Evolutionary conservation across 92 coral and sea anemone species (phyloP), one percentile per base, ranked within the genome.

Genomic region (Phymanthus crucifer): DNA sequence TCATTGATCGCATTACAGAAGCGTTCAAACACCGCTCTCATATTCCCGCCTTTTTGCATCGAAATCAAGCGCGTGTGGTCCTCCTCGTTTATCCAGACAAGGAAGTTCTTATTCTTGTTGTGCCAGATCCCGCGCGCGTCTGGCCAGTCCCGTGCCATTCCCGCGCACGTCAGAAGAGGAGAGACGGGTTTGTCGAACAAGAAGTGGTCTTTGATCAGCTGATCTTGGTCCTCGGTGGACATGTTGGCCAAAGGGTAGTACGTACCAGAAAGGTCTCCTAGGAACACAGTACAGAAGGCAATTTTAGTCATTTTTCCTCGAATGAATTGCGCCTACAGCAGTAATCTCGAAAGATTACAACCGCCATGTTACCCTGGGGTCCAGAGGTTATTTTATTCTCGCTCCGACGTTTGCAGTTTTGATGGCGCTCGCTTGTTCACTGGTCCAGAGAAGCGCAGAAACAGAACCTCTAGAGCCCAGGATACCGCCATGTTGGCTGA

Each of bases 121-220:
- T 95, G 99, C 92, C 88, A 95, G 74, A 95, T 93, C 82, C 99
- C 99, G 50, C 99, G 94, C 48, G 99, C 99, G 71, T 95, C 99
- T 37, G 98, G 98, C 98, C 98, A 95, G 78, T 95, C 98, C 77
- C 98, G 98, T 66, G 98, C 98, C 98, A 95, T 95, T 24, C 99
- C 99, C 50, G 99, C 99, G 85, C 99, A 95, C 48, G 99, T 95
- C 88, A 95, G 88, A 24, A 95, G 92, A n/a, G 99, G 99, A 45
- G 99, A 95, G 27, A 95, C 99, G 46, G 99, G 99, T 78, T 95
- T 95, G 93, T 95, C 98, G 82, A 95, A 95, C 86, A 95, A 83
- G 77, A 95, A 95, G 89, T 95, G 99, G 81, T 95, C 99, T 32
- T 84, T 84, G 82, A 95, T 95, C 11, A 95, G 82, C 50, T 93